Percentiles rank a stretch among this genome's conserved stretches.
phyloP scores from a whole-genome alignment of 2,888 invertebrate genomes.

The Eilema griseolum region DNA sequence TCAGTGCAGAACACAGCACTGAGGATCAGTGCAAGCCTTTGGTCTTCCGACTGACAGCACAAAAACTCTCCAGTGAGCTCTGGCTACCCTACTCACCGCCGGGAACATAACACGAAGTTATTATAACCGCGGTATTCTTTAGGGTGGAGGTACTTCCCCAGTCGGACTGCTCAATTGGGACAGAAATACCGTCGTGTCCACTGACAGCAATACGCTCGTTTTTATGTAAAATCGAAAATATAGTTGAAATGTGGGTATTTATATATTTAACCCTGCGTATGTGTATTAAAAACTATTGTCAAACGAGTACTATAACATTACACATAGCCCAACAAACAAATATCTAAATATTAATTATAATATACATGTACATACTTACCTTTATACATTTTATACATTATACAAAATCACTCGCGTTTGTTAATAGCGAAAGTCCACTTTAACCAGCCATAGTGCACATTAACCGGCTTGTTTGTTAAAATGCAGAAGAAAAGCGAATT shows the following conservation, averaged over 20 bases:
- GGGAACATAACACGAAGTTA: too few species aligned
- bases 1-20: too few species aligned
- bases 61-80: too few species aligned
- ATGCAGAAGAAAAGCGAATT: not conserved
- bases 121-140: too few species aligned
- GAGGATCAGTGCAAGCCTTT: too few species aligned
- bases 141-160: too few species aligned
- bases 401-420: slow-evolving; percentile 22
- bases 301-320: not conserved
- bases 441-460: not conserved
- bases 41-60: too few species aligned
- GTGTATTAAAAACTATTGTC: not conserved
- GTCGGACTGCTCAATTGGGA: too few species aligned
- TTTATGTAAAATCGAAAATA: not conserved
- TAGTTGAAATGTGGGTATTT: not conserved
- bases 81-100: too few species aligned
- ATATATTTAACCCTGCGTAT: not conserved
- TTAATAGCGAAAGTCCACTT: slow-evolving; percentile 2
- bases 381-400: slow-evolving; percentile 14
- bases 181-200: too few species aligned
- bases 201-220: not conserved
- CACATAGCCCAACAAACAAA: slow-evolving; percentile 6
- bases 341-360: slow-evolving; percentile 18
- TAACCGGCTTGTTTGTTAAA: not conserved
- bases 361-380: slow-evolving; percentile 27